A percentile compares a stretch with the other conserved stretches of the same genome.
phyloP scores from a whole-genome alignment of 2,113 vertebrate species.

The Collichthys lucidus region DNA sequence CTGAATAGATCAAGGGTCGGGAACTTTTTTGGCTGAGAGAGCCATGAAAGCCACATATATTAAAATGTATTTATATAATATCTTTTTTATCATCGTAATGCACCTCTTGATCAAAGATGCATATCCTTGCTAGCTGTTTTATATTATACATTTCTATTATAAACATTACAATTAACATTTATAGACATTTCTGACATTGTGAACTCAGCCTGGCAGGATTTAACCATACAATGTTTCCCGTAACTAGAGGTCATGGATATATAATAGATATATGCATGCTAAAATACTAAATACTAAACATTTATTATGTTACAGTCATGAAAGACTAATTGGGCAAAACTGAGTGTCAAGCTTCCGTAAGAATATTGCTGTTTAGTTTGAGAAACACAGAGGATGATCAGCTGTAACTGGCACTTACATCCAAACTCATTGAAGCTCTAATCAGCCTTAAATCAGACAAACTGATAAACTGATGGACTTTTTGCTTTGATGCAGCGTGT shows the following conservation, averaged over 20 bases:
- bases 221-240: too few species aligned
- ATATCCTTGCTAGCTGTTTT: background rate
- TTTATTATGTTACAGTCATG: background rate
- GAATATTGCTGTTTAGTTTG: conserved; percentile 22
- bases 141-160: too few species aligned
- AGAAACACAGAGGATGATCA: background rate
- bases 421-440: conserved; percentile 28
- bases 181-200: too few species aligned
- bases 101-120: background rate
- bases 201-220: too few species aligned
- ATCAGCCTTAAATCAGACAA: conserved; percentile 11
- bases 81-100: background rate
- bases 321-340: background rate
- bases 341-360: background rate
- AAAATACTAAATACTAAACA: background rate
- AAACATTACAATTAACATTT: too few species aligned
- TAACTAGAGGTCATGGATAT: too few species aligned
- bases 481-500: background rate
- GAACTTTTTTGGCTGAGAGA: too few species aligned
- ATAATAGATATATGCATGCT: background rate
- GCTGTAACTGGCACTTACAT: conserved; percentile 12
- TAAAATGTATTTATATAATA: too few species aligned
- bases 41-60: too few species aligned
- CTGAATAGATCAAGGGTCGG: too few species aligned
- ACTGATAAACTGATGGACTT: conserved; percentile 7